Evolutionary conservation across 2,888 invertebrate species (phyloP).

Genomic region (Scelioninae gen. 2): DNA sequence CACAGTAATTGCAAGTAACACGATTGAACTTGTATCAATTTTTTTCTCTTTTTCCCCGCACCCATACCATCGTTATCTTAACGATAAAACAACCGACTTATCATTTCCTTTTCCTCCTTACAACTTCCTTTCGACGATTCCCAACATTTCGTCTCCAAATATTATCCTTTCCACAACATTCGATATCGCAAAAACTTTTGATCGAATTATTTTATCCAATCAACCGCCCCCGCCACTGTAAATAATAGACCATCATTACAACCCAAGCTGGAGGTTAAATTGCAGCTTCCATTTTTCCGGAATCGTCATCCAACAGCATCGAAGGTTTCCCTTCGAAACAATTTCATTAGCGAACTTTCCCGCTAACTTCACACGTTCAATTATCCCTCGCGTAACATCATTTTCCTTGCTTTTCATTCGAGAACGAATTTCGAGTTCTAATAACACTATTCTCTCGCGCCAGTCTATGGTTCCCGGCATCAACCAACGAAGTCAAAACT

Average conservation of each 20-base stretch:
- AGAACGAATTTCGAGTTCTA: constrained; percentile 40
- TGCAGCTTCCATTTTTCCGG: constrained; percentile 9
- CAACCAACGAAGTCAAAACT: constrained; percentile 53
- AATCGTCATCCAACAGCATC: constrained; percentile 22
- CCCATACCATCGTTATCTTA: no score
- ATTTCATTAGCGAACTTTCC: constrained; percentile 47
- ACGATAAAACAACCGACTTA: no score
- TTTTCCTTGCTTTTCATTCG: constrained; percentile 42
- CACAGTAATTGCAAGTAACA: no score
- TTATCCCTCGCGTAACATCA: constrained; percentile 46
- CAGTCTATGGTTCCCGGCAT: constrained; percentile 21
- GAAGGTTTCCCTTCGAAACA: constrained; percentile 25
- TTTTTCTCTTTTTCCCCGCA: no score
- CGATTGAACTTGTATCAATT: no score
- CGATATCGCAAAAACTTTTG: no score
- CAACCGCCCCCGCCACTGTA: no score
- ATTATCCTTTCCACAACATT: no score
- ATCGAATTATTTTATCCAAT: no score
- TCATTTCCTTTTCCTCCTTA: no score
- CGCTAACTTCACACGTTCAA: constrained; percentile 25
- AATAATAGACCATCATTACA: no score
- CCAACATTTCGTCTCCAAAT: not conserved
- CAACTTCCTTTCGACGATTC: not conserved
- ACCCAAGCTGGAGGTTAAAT: no score
- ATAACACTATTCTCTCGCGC: constrained; percentile 34